phyloP scores from a whole-genome alignment of 92 coral and sea anemone species.

The Plumapathes pennacea region DNA sequence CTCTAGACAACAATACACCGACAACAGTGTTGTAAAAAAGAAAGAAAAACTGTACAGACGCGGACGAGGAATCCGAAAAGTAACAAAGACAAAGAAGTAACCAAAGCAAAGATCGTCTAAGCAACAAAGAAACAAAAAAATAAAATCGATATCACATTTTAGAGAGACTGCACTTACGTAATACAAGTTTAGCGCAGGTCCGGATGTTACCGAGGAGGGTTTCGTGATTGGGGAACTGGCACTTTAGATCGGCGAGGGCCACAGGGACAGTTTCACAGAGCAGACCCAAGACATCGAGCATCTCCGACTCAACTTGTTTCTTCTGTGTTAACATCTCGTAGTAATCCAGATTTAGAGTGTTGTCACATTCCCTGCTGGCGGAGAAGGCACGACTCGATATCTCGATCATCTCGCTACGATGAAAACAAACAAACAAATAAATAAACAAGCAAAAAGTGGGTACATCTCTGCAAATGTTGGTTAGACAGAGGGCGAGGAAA shows the following conservation, averaged over 20 bases:
- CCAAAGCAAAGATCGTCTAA: too few relatives aligned
- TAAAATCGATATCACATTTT: too few relatives aligned
- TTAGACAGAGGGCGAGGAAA: not conserved
- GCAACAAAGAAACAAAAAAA: too few relatives aligned
- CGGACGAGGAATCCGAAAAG: too few relatives aligned
- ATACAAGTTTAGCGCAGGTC: conserved; percentile 92
- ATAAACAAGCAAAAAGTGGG: too few relatives aligned
- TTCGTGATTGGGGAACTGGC: conserved; percentile 97
- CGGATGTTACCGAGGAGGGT: conserved; percentile 66
- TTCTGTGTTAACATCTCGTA: conserved; percentile 84
- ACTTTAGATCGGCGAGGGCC: conserved; percentile 69
- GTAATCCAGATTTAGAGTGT: conserved; percentile 77
- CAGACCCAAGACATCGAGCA: conserved; percentile 62
- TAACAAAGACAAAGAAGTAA: too few relatives aligned
- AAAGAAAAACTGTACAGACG: too few relatives aligned
- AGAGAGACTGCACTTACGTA: conserved; percentile 62
- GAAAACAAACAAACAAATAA: not conserved
- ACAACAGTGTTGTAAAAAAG: too few relatives aligned
- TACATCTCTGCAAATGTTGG: not conserved
- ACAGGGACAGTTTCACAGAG: conserved; percentile 78
- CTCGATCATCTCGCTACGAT: conserved; percentile 84
- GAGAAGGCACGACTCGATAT: conserved; percentile 86
- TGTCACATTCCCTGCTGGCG: conserved; percentile 85
- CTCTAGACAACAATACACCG: too few relatives aligned
- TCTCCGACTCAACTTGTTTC: conserved; percentile 85